Evolutionary conservation across 2,888 invertebrate species (phyloP), one percentile per base, ranked within the genome.

Genomic region (Plutella xylostella): DNA sequence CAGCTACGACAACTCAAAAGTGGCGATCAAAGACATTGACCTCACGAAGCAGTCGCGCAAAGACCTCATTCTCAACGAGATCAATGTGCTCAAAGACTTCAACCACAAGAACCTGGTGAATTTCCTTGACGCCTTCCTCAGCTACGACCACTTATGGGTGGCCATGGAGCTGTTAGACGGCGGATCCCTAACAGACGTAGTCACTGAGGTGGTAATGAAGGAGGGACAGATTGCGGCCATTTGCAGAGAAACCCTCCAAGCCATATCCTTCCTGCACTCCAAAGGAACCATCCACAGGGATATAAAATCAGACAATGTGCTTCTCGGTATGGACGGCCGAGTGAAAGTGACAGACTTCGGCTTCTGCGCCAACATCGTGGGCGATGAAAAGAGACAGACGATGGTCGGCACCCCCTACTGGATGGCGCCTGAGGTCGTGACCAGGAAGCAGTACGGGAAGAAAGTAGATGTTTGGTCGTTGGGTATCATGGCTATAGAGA

Each of bases 391-490:
- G 68, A 84, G 96, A n/a, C 94, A 94, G 65, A 97, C 97, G 0
- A 95, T 97, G 94, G 97, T 97, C 1, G 97, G 97, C n/a, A 97
- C 97, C 0, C 97, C 97, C 0, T 97, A 96, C 63, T 97, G 97
- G 98, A 98, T 98, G 97, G 96, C 97, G 0, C 97, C 97, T 0
- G 96, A 96, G 72, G 94, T 96, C 0, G 94, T 95, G 0, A 94
- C 94, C 0, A 86, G 96, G 51, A 96, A 97, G 63, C 93, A 95
- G 57, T 97, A 97, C 58, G 97, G 96, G 9, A 95, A 94, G 63
- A 95, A 95, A 60, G 92, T 96, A 0, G 96, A 96, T 65, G 93
- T 96, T 31, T 96, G 96, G 96, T 96, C 96, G 0, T 84, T 98
- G 46, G 97, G 97, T n/a, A 98, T 98, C 50, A 97, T 98, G 97